phyloP scores from a whole-genome alignment of 2,888 invertebrate species.

The Punctoribates punctum region DNA sequence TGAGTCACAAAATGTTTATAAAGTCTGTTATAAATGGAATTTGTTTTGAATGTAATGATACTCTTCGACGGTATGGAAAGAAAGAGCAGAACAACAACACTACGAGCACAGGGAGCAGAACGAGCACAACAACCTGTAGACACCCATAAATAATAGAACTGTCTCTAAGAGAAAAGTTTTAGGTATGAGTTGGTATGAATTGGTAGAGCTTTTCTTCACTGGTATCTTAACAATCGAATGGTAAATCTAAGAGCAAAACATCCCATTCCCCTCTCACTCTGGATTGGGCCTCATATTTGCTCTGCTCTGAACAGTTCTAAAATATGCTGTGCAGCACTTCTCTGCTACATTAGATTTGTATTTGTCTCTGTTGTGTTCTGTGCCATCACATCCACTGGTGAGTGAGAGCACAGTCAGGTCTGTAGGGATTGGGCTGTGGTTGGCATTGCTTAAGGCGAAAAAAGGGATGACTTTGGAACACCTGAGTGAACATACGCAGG shows the following conservation, averaged over 20 bases:
- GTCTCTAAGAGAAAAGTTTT: constrained; percentile 18
- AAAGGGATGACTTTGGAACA: constrained; percentile 35
- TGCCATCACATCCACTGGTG: constrained; percentile 33
- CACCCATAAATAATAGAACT: constrained; percentile 37
- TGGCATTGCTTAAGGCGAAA: constrained; percentile 25
- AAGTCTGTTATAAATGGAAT: background rate
- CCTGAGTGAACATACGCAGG: constrained; percentile 37
- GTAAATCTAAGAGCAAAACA: constrained; percentile 29
- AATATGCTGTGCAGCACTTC: background rate
- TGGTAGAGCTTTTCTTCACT: constrained; percentile 22
- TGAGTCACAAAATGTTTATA: background rate
- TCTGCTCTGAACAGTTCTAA: constrained; percentile 19
- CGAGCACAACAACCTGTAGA: constrained; percentile 35
- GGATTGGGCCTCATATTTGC: constrained; percentile 20
- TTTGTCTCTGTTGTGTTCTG: constrained; percentile 16
- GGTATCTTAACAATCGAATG: constrained; percentile 25
- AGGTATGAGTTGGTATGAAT: constrained; percentile 27
- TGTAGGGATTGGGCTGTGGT: constrained; percentile 37
- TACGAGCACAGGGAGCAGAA: constrained; percentile 6
- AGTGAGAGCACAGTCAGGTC: constrained; percentile 32
- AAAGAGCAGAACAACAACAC: constrained; percentile 1
- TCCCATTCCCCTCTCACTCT: constrained; percentile 12
- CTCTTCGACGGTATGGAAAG: background rate
- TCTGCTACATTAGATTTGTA: background rate
- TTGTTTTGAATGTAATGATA: constrained; percentile 19